Evolutionary conservation across 1,140 invertebrate genomes (phyloP), one percentile per base, ranked within the genome.

Genomic region (Temnothorax nylanderi): DNA sequence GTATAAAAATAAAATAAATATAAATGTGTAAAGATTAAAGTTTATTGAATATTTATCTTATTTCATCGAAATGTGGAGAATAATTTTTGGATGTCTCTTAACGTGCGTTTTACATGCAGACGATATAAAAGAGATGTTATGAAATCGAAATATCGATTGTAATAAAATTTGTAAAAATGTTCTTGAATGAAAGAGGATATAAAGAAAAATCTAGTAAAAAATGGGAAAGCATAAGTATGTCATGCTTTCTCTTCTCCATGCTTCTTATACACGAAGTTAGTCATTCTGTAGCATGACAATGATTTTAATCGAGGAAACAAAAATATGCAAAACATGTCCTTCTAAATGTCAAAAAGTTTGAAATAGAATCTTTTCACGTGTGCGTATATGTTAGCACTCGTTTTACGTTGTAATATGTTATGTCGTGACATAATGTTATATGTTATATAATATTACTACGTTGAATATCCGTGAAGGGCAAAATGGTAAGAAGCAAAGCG

Each of bases 261-360:
- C 16, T 26, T 26, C 26, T 76, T 16, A 7, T 21, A 21, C n/a
- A 16, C 8, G 80, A 84, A 84, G 80, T 82, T 84, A 21, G 80
- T 49, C n/a, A 13, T 84, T 84, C 1, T 10, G 16, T n/a, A 3
- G 21, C 44, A 26, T 8, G 10, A 13, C 32, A 26, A 75, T 37
- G 0, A 58, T 13, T 37, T 44, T 26, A 37, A 81, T 71, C 13
- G 1, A 3, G 5, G n/a, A 60, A 84, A 84, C 78, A 81, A 81
- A 81, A 81, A 54, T 58, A 5, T n/a, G n/a, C 21, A n/a, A 54
- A 26, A 41, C 26, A 37, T 80, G n/a, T 21, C 62, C 2, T 21
- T 8, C 6, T 21, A 71, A 56, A 67, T n/a, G 64, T 81, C 78
- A 71, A 71, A 58, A 26, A 41, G n/a, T 60, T 26, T 58, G 13